phyloP scores from a whole-genome alignment of 2,797 vertebrate genomes.

The Poecile montanus region DNA sequence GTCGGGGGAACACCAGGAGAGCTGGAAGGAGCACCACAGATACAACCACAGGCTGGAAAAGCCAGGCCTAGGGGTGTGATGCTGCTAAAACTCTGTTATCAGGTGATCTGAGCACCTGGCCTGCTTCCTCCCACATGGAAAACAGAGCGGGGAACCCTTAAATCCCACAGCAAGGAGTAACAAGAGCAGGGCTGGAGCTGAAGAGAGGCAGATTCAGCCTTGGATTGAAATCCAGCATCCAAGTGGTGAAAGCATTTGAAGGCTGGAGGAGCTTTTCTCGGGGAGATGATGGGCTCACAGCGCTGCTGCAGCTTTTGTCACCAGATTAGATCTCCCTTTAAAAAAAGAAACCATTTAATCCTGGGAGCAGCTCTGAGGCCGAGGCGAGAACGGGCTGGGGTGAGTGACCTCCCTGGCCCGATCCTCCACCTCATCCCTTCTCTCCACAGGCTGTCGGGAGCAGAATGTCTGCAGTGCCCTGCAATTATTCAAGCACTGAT shows the following conservation, averaged over 20 bases:
- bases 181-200: neutral
- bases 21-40: neutral
- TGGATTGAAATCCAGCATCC: neutral
- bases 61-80: neutral
- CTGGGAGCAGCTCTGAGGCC: neutral
- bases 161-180: neutral
- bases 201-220: neutral
- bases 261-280: constrained; percentile 7
- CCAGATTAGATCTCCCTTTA: neutral
- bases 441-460: neutral
- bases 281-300: constrained; percentile 16
- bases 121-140: neutral
- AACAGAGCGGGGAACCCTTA: neutral
- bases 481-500: constrained; percentile 30
- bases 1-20: neutral
- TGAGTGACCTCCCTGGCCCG: neutral
- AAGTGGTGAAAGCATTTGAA: neutral
- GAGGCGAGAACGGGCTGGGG: neutral
- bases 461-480: constrained; percentile 12
- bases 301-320: neutral
- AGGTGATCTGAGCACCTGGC: neutral
- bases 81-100: neutral
- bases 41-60: neutral
- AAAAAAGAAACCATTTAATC: neutral
- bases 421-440: neutral